phyloP scores from a whole-genome alignment of 2,888 invertebrate genomes.

The Cosmorhoe ocellata region DNA sequence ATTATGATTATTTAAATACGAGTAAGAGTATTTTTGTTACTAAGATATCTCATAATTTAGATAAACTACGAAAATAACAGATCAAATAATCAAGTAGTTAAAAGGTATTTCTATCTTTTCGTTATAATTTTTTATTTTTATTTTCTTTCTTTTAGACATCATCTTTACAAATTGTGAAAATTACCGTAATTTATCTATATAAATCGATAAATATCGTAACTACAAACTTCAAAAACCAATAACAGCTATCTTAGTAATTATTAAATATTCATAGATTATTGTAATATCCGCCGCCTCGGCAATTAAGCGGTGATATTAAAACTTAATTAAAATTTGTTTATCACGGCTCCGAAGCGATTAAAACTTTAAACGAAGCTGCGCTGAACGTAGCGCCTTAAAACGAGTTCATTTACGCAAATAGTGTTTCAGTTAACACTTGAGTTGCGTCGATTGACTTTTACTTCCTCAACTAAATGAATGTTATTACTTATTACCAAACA shows the following conservation, averaged over 20 bases:
- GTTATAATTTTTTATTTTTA: too few species aligned
- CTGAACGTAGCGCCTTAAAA: slow-evolving; percentile 73
- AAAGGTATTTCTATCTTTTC: too few species aligned
- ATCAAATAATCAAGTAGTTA: too few species aligned
- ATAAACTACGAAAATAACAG: too few species aligned
- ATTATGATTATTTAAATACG: too few species aligned
- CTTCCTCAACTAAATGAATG: not conserved
- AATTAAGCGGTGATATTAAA: slow-evolving; percentile 82
- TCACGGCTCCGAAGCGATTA: slow-evolving; percentile 80
- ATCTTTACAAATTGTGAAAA: too few species aligned
- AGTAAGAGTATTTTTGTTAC: too few species aligned
- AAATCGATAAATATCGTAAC: too few species aligned
- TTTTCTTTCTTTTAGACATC: too few species aligned
- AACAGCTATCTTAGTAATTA: slow-evolving; percentile 16
- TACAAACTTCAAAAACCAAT: slow-evolving; percentile 15
- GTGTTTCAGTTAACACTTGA: slow-evolving; percentile 55
- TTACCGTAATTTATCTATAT: too few species aligned
- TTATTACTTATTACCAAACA: not conserved
- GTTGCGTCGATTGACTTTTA: slow-evolving; percentile 29
- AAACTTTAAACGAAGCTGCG: slow-evolving; percentile 79
- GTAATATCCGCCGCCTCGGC: slow-evolving; percentile 72
- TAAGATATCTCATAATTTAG: too few species aligned
- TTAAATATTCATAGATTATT: slow-evolving; percentile 72
- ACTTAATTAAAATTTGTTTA: slow-evolving; percentile 82
- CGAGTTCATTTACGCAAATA: slow-evolving; percentile 75